phyloP scores from a whole-genome alignment of 2,113 vertebrate genomes.

The Gasterosteus nipponicus region DNA sequence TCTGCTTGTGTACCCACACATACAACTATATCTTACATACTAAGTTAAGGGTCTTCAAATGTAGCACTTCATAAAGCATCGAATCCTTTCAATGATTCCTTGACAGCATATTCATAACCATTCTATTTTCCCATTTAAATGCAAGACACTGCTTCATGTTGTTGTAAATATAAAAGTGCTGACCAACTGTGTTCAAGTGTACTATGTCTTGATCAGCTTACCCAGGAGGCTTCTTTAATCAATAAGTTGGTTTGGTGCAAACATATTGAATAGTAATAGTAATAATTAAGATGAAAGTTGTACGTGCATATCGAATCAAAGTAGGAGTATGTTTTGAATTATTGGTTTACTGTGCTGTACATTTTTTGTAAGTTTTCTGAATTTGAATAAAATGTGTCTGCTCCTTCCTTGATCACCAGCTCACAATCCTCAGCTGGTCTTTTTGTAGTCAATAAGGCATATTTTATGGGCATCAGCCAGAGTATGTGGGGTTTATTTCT shows the following conservation, averaged over 20 bases:
- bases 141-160: neutral
- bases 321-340: neutral
- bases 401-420: conserved; percentile 24
- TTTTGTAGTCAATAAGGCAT: conserved; percentile 46
- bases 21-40: neutral
- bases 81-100: neutral
- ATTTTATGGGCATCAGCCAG: conserved; percentile 41
- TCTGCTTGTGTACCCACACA: neutral
- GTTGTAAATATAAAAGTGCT: conserved; percentile 8
- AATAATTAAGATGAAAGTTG: conserved; percentile 9
- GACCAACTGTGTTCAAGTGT: neutral
- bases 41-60: neutral
- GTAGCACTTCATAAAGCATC: neutral
- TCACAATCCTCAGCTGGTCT: conserved; percentile 25
- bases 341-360: neutral
- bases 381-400: conserved; percentile 15
- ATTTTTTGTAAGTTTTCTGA: neutral
- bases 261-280: neutral
- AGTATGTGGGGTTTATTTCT: conserved; percentile 35
- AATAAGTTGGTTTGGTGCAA: neutral
- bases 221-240: neutral
- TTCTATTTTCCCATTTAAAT: conserved; percentile 4
- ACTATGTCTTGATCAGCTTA: conserved; percentile 3
- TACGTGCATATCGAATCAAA: neutral
- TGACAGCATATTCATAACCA: neutral